phyloP scores from a whole-genome alignment of 2,888 invertebrate genomes.

The Thalpophila matura region DNA sequence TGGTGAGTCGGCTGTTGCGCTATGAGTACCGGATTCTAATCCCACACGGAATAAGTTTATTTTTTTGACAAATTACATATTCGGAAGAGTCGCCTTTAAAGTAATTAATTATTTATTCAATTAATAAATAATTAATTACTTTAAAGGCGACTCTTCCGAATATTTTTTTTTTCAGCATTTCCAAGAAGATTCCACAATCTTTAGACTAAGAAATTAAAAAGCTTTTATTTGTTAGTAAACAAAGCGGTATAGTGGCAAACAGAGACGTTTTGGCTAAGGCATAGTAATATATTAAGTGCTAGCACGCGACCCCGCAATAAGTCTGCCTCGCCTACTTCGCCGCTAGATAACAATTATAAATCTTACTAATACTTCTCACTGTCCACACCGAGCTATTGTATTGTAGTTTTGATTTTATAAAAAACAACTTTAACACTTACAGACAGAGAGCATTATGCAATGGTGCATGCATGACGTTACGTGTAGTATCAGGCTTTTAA shows the following conservation, averaged over 20 bases:
- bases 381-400: constrained; percentile 78
- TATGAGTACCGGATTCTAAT: too few relatives aligned
- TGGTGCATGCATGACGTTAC: constrained; percentile 1
- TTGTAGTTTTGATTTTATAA: constrained; percentile 58
- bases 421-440: constrained; percentile 46
- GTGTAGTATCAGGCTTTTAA: constrained; percentile 37
- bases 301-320: constrained; percentile 87
- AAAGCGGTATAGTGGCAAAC: constrained; percentile 80
- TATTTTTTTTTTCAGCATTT: constrained; percentile 16
- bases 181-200: constrained; percentile 48
- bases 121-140: too few relatives aligned
- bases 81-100: too few relatives aligned
- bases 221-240: constrained; percentile 82
- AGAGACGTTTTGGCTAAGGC: constrained; percentile 85
- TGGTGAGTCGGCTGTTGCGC: too few relatives aligned
- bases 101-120: too few relatives aligned
- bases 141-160: too few relatives aligned
- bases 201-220: constrained; percentile 66
- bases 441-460: constrained; percentile 30
- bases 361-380: constrained; percentile 86
- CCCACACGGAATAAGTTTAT: too few relatives aligned
- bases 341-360: constrained; percentile 88
- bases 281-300: constrained; percentile 85
- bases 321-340: constrained; percentile 83
- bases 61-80: too few relatives aligned